Conservation (phyloP, 2,113 vertebrate genomes). For the Festucalex cinctus region DNA sequence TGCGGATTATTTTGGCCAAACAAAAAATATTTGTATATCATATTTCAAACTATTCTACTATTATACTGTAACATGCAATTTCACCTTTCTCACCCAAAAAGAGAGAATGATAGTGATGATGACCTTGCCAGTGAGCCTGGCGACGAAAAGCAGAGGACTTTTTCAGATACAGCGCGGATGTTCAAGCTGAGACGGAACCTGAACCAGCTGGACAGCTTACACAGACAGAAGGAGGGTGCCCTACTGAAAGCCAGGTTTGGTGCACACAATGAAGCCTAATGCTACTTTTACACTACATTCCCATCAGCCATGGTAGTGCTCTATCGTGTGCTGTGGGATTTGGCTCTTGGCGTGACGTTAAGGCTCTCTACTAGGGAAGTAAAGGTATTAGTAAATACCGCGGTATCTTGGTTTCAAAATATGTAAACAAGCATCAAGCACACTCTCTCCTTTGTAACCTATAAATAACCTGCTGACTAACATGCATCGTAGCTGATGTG, state of each 20-base stretch:
- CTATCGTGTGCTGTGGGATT: too few relatives aligned
- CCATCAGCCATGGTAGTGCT: background rate
- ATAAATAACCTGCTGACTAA: too few relatives aligned
- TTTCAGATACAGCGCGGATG: conserved; percentile 46
- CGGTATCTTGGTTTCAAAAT: too few relatives aligned
- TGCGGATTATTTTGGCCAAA: background rate
- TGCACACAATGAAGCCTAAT: conserved; percentile 19
- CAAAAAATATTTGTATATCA: background rate
- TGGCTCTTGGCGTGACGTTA: too few relatives aligned
- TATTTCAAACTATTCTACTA: background rate
- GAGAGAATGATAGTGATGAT: conserved; percentile 7
- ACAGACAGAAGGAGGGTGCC: conserved; percentile 67
- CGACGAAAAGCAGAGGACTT: conserved; percentile 10
- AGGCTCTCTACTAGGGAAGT: too few relatives aligned
- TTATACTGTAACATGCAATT: background rate
- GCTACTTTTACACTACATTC: background rate
- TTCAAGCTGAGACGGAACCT: conserved; percentile 65
- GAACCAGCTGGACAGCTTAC: conserved; percentile 61
- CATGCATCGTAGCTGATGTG: too few relatives aligned
- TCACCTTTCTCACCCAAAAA: conserved; percentile 35
- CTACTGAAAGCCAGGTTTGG: conserved; percentile 75
- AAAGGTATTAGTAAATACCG: too few relatives aligned
- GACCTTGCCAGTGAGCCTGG: background rate
- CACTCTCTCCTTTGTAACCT: too few relatives aligned
- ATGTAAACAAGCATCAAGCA: too few relatives aligned